These are phyloP conservation scores for Eupelmus urozonus DNA, from an alignment of 2,888 invertebrate species.

Conservation along the genomic window DNA sequence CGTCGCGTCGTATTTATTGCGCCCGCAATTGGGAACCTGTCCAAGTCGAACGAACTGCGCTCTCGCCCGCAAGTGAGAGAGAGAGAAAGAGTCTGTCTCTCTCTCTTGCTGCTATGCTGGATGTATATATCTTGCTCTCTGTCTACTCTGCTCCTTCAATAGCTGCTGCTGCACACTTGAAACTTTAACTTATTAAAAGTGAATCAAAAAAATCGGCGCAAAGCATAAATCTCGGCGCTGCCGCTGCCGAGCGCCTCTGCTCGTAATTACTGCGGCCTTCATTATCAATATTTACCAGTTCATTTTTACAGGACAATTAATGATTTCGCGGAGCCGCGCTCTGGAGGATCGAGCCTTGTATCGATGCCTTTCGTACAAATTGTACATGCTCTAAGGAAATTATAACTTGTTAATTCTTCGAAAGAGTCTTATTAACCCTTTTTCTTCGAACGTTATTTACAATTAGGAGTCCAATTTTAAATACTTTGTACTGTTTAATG, in stretches of 20 bases:
- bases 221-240: conserved; percentile 48
- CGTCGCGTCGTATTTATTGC: conserved; percentile 72
- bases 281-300: conserved; percentile 58
- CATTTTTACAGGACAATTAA: conserved; percentile 51
- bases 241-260: conserved; percentile 20
- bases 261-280: conserved; percentile 55
- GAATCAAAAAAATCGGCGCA: conserved; percentile 11
- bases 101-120: neutral
- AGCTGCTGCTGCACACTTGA: conserved; percentile 37
- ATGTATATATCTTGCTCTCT: conserved; percentile 53
- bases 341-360: neutral
- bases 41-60: conserved; percentile 69
- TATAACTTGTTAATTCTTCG: conserved; percentile 16
- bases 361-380: conserved; percentile 35
- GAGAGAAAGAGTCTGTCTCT: conserved; percentile 24
- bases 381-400: neutral
- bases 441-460: too few relatives aligned
- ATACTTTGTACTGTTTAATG: too few relatives aligned
- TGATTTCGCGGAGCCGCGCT: conserved; percentile 36
- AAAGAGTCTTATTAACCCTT: neutral
- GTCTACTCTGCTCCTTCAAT: conserved; percentile 34
- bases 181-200: conserved; percentile 56
- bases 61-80: conserved; percentile 26
- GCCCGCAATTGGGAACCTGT: conserved; percentile 74
- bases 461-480: too few relatives aligned